Conservation (phyloP, 2,888 invertebrate species). For the Rhamnusium bicolor region DNA sequence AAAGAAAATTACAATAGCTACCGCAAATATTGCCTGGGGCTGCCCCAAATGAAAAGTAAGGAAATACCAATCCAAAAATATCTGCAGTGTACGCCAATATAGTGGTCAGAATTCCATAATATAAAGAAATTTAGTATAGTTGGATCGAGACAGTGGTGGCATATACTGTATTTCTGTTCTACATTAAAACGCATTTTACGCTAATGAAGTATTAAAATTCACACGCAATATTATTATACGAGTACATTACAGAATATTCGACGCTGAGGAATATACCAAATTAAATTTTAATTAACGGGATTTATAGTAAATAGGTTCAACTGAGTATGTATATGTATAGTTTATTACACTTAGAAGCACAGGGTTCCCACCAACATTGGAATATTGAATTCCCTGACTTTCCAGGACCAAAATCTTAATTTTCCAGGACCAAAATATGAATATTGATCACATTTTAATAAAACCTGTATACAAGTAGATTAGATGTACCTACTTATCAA, state of each 20-base stretch:
- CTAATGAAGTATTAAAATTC: neutral
- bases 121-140: neutral
- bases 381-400: too few species aligned
- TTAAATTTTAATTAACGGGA: neutral
- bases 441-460: too few species aligned
- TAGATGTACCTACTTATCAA: too few species aligned
- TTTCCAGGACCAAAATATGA: too few species aligned
- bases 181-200: neutral
- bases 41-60: neutral
- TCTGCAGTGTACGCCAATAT: neutral
- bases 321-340: too few species aligned
- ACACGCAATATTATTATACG: neutral
- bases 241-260: neutral
- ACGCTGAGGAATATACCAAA: neutral
- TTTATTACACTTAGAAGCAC: neutral
- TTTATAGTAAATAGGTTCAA: neutral
- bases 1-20: neutral
- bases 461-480: too few species aligned
- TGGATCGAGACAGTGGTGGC: neutral
- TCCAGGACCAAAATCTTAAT: too few species aligned
- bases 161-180: neutral
- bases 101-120: neutral
- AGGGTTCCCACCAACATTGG: too few species aligned
- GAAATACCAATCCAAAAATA: neutral
- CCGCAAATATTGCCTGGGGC: neutral